Evolutionary conservation across 2,888 invertebrate species (phyloP).

Genomic region (Ariolimax columbianus): DNA sequence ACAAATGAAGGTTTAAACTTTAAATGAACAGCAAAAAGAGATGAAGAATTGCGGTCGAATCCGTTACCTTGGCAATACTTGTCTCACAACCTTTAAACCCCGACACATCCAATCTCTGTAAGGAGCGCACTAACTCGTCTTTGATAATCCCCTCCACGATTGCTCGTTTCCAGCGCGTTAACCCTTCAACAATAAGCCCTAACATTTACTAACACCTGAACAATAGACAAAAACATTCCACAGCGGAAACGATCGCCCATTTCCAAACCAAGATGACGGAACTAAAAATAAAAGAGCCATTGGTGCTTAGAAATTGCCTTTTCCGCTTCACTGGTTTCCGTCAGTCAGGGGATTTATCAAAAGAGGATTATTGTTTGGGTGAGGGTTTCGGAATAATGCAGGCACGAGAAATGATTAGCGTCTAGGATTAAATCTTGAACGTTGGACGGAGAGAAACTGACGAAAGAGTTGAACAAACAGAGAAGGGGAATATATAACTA

Average conservation of each 20-base stretch:
- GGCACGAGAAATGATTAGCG: not conserved
- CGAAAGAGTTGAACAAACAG: not conserved
- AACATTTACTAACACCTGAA: slow-evolving; percentile 9
- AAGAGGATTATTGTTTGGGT: not conserved
- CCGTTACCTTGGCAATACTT: not conserved
- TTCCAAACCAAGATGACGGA: slow-evolving; percentile 15
- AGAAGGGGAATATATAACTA: too few relatives aligned
- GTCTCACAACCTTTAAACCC: not conserved
- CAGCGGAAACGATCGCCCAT: not conserved
- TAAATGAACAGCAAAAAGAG: too few relatives aligned
- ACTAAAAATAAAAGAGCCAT: not conserved
- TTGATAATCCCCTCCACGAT: slow-evolving; percentile 10
- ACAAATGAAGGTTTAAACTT: too few relatives aligned
- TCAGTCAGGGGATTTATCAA: slow-evolving; percentile 9
- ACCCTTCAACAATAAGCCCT: not conserved
- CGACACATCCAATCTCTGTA: not conserved
- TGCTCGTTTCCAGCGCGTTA: slow-evolving; percentile 23
- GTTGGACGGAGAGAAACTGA: not conserved
- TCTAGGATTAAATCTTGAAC: not conserved
- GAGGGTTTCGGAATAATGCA: not conserved
- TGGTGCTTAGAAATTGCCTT: slow-evolving; percentile 22
- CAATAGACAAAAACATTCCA: slow-evolving; percentile 26
- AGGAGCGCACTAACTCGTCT: slow-evolving; percentile 1
- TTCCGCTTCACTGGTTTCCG: slow-evolving; percentile 12
- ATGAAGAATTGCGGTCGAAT: not conserved